A percentile compares a stretch with the other conserved stretches of the same genome.
phyloP scores from a whole-genome alignment of 2,888 invertebrate species.

The Rhopalosiphum nymphaeae region DNA sequence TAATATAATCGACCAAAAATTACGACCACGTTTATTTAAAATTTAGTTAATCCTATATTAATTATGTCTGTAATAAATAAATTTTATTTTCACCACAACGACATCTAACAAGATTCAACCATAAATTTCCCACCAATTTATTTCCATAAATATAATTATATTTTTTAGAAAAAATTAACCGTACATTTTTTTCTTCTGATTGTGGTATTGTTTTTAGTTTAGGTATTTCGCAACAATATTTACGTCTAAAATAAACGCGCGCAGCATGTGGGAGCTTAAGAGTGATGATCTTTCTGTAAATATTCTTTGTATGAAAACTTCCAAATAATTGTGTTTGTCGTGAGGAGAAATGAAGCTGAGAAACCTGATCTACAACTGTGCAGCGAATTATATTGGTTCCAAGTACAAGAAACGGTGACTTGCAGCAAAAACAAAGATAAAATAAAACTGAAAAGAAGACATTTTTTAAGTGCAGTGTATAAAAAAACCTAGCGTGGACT shows the following conservation, averaged over 20 bases:
- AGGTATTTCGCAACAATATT: neutral
- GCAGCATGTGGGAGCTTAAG: neutral
- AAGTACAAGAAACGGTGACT: neutral
- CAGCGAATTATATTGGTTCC: neutral
- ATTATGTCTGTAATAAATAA: neutral
- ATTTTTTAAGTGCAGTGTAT: constrained; percentile 8
- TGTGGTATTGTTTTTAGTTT: neutral
- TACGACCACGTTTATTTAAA: neutral
- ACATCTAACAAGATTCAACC: neutral
- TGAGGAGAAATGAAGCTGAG: neutral
- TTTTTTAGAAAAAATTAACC: neutral
- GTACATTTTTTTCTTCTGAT: neutral
- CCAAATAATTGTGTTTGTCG: neutral
- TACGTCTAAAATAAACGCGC: neutral
- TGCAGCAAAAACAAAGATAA: neutral
- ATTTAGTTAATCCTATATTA: neutral
- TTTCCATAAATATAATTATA: neutral
- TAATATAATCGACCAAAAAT: neutral
- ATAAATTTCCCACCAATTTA: neutral
- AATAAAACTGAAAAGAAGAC: neutral
- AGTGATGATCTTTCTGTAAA: neutral
- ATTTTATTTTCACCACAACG: neutral
- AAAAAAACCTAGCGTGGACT: neutral
- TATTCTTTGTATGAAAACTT: neutral
- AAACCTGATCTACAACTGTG: constrained; percentile 4